Conservation (phyloP, 2,113 vertebrate genomes). For the Synchiropus splendidus region DNA sequence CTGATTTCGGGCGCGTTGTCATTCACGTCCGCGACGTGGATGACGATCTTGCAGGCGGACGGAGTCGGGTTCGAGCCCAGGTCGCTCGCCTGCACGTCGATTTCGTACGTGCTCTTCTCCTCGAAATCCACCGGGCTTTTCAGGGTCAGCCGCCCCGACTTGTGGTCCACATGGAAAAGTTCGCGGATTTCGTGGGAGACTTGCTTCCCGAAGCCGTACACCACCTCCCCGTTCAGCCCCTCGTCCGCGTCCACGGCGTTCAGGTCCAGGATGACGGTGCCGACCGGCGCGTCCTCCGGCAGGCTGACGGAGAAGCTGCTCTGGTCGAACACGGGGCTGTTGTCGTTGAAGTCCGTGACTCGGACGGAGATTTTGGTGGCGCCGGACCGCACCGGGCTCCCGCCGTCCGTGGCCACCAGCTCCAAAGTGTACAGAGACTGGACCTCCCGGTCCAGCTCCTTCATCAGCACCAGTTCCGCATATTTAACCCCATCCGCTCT, state of each 20-base stretch:
- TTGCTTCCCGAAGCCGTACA: constrained; percentile 82
- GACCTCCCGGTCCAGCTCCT: constrained; percentile 83
- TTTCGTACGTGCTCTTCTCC: constrained; percentile 81
- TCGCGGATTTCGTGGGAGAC: constrained; percentile 76
- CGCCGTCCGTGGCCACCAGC: constrained; percentile 85
- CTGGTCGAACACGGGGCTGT: constrained; percentile 85
- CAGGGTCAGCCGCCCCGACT: constrained; percentile 77
- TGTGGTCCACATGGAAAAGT: constrained; percentile 82
- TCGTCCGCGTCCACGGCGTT: constrained; percentile 82
- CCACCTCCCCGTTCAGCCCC: constrained; percentile 82
- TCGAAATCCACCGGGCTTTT: constrained; percentile 81
- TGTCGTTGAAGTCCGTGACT: constrained; percentile 90
- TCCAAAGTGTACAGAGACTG: constrained; percentile 78
- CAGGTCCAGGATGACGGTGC: constrained; percentile 78
- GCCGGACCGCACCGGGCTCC: constrained; percentile 74
- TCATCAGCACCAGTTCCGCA: constrained; percentile 87
- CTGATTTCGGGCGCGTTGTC: constrained; percentile 87
- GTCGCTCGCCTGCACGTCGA: constrained; percentile 86
- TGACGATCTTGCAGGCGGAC: constrained; percentile 81
- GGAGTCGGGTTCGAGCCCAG: constrained; percentile 76
- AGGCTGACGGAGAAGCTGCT: constrained; percentile 77
- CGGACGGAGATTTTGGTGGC: constrained; percentile 77
- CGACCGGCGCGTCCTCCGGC: constrained; percentile 76
- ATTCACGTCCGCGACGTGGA: constrained; percentile 86
- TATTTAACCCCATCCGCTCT: constrained; percentile 89